Conservation (phyloP, 2,113 vertebrate genomes). For the Sphyrna mokarran region DNA sequence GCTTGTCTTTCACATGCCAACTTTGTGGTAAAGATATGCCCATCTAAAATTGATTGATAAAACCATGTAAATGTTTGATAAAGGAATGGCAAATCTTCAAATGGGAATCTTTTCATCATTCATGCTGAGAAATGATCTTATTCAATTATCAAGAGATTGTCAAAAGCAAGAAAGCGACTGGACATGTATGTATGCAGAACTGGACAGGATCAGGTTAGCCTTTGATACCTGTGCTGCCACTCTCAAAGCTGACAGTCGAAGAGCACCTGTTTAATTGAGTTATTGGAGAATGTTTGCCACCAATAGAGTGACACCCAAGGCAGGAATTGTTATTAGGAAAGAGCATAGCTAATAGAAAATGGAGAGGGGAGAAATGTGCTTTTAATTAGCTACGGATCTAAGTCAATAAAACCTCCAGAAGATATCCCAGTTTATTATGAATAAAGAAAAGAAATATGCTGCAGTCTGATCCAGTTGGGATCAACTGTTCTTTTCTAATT, state of each 20-base stretch:
- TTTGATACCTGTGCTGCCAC: neutral
- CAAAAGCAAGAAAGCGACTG: neutral
- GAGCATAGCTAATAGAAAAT: neutral
- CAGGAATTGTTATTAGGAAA: too few relatives aligned
- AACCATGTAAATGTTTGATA: neutral
- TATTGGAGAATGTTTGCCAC: neutral
- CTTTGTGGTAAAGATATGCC: neutral
- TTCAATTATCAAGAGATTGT: neutral
- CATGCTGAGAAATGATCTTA: neutral
- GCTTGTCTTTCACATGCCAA: neutral
- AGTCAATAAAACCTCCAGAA: slow-evolving; percentile 16
- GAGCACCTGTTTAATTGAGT: neutral
- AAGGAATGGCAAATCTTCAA: neutral
- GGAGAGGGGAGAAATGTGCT: neutral
- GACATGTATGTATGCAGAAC: neutral
- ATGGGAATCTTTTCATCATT: neutral
- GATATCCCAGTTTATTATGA: slow-evolving; percentile 1
- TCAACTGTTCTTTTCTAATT: slow-evolving; percentile 19
- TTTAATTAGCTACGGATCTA: slow-evolving; percentile 11
- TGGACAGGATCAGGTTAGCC: neutral
- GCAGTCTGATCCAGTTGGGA: neutral
- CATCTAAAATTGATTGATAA: neutral
- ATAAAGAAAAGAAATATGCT: slow-evolving; percentile 13
- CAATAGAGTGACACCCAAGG: neutral
- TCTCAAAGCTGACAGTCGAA: neutral